phyloP scores from a whole-genome alignment of 2,888 invertebrate species.

The Nomada fabriciana region DNA sequence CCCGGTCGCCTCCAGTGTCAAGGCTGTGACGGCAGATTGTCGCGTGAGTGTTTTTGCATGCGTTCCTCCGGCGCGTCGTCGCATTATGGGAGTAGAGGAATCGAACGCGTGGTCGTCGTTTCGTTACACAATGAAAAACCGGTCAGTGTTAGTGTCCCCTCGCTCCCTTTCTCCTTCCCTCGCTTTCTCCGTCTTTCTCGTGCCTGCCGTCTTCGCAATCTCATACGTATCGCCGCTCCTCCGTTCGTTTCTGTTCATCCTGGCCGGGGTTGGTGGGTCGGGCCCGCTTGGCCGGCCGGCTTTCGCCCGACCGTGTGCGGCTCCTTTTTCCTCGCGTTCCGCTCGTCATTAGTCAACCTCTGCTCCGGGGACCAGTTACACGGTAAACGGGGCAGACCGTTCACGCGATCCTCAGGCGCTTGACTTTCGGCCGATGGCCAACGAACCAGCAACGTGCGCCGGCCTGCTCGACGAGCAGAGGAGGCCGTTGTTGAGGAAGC shows the following conservation, averaged over 20 bases:
- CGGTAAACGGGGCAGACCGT: constrained; percentile 36
- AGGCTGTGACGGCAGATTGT: constrained; percentile 34
- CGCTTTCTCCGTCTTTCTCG: constrained; percentile 22
- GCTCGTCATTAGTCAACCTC: constrained; percentile 58
- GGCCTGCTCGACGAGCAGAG: constrained; percentile 23
- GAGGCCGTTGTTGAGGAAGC: constrained; percentile 48
- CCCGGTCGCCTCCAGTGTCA: constrained; percentile 26
- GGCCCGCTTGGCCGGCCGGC: constrained; percentile 10
- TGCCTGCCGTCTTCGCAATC: background rate
- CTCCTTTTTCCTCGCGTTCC: constrained; percentile 47
- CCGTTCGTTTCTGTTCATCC: background rate
- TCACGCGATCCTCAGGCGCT: constrained; percentile 24
- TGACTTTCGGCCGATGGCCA: constrained; percentile 49
- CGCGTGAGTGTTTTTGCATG: constrained; percentile 27
- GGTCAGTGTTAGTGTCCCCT: constrained; percentile 50
- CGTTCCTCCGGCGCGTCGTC: background rate
- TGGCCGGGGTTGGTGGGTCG: background rate
- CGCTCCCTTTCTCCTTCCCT: constrained; percentile 30
- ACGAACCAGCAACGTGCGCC: constrained; percentile 17
- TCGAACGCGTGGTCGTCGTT: constrained; percentile 31
- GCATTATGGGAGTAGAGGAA: constrained; percentile 20
- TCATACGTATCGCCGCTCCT: background rate
- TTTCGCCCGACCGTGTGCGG: constrained; percentile 35
- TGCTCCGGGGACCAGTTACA: constrained; percentile 43
- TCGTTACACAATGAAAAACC: constrained; percentile 59